A percentile compares a stretch with the other conserved stretches of the same genome.
phyloP scores from a whole-genome alignment of 2,888 invertebrate species.

The Nemoura dubitans region DNA sequence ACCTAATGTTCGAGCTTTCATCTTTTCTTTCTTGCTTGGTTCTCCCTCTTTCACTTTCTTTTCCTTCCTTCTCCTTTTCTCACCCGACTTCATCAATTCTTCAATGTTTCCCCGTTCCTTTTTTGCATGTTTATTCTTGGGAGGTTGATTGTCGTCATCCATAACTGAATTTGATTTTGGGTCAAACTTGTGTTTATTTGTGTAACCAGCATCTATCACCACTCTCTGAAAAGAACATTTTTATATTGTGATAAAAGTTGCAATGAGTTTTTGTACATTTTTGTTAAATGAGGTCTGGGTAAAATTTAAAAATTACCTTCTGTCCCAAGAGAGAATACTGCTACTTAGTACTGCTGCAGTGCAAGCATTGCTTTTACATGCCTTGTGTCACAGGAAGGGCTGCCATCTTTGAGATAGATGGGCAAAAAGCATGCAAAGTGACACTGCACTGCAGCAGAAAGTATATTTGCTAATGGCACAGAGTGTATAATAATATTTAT shows the following conservation, averaged over 20 bases:
- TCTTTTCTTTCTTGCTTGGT: constrained; percentile 20
- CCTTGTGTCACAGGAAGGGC: too few species aligned
- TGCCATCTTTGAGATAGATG: too few species aligned
- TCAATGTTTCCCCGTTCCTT: constrained; percentile 1
- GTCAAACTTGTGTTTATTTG: neutral
- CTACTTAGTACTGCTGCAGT: too few species aligned
- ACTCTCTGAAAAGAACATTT: neutral
- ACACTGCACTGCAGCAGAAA: too few species aligned
- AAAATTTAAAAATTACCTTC: too few species aligned
- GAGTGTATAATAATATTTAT: too few species aligned
- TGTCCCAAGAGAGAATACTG: too few species aligned
- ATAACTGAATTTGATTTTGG: neutral
- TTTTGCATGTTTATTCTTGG: neutral
- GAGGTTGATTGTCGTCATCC: neutral
- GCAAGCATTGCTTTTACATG: too few species aligned
- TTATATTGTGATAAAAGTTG: neutral
- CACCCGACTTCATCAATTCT: neutral
- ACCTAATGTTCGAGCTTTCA: constrained; percentile 5
- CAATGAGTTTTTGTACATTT: too few species aligned
- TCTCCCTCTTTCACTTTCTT: constrained; percentile 5
- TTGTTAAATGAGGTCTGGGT: too few species aligned
- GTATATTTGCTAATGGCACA: too few species aligned
- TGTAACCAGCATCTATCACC: neutral
- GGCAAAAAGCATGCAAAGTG: too few species aligned
- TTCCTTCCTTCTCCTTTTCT: neutral